phyloP scores from a whole-genome alignment of 2,113 vertebrate species.

The Leucopsar rothschildi region DNA sequence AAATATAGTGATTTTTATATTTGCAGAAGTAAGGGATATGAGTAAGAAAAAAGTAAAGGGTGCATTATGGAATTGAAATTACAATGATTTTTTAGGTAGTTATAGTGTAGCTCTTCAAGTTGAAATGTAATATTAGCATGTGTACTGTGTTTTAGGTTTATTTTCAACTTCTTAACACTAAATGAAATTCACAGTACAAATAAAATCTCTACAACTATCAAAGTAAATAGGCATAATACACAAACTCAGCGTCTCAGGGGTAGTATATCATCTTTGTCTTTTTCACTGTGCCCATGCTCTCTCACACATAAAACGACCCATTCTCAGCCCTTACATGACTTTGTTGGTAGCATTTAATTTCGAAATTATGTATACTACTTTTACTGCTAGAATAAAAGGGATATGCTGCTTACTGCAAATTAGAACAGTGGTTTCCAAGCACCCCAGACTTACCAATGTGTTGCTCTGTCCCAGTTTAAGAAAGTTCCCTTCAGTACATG shows the following conservation, averaged over 20 bases:
- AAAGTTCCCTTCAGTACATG: background rate
- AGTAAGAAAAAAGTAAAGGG: background rate
- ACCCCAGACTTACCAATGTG: background rate
- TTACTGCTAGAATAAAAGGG: background rate
- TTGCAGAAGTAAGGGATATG: background rate
- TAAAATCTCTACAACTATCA: background rate
- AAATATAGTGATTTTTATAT: background rate
- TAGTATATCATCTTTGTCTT: background rate
- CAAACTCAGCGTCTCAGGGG: background rate
- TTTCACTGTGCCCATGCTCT: background rate
- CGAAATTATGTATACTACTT: background rate
- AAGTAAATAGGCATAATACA: background rate
- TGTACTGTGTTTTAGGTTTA: background rate
- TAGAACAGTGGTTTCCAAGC: background rate
- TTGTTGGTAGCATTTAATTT: background rate
- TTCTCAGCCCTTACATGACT: background rate
- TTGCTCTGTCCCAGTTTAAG: background rate
- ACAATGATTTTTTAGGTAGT: background rate
- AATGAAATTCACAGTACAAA: background rate
- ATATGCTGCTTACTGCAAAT: background rate
- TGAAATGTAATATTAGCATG: background rate
- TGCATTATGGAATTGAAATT: background rate
- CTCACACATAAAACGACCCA: background rate
- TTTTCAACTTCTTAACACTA: background rate
- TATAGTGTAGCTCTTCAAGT: background rate